Evolutionary conservation across 2,797 vertebrate genomes (phyloP).

Genomic region (Garrulus glandarius): DNA sequence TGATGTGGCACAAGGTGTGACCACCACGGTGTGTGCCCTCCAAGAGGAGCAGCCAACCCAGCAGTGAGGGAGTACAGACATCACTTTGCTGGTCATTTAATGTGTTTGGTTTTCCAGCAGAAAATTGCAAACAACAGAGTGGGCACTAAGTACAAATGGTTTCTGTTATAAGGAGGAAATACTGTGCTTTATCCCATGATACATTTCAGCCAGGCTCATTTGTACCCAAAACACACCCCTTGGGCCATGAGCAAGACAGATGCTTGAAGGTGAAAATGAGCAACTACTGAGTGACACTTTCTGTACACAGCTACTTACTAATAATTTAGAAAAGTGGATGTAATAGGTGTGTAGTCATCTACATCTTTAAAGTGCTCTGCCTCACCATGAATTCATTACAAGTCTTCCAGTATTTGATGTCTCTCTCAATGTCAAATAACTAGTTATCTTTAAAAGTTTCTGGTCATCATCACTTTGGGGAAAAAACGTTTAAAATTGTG

Average conservation of each 20-base stretch:
- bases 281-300: not conserved
- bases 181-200: not conserved
- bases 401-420: not conserved
- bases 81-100: not conserved
- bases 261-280: not conserved
- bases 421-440: slow-evolving; percentile 21
- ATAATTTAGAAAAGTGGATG: slow-evolving; percentile 56
- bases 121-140: not conserved
- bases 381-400: slow-evolving; percentile 5
- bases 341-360: slow-evolving; percentile 34
- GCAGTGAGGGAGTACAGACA: not conserved
- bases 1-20: not conserved
- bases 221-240: not conserved
- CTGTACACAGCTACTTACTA: slow-evolving; percentile 26
- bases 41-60: not conserved
- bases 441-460: not conserved
- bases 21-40: rapidly evolving
- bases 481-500: not conserved
- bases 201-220: not conserved
- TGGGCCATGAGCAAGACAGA: not conserved
- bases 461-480: not conserved
- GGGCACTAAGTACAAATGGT: not conserved
- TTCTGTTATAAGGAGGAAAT: not conserved
- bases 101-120: not conserved
- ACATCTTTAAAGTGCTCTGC: not conserved